Conservation (phyloP, 2,888 invertebrate species). For the Zygothrica quintamaculata region DNA sequence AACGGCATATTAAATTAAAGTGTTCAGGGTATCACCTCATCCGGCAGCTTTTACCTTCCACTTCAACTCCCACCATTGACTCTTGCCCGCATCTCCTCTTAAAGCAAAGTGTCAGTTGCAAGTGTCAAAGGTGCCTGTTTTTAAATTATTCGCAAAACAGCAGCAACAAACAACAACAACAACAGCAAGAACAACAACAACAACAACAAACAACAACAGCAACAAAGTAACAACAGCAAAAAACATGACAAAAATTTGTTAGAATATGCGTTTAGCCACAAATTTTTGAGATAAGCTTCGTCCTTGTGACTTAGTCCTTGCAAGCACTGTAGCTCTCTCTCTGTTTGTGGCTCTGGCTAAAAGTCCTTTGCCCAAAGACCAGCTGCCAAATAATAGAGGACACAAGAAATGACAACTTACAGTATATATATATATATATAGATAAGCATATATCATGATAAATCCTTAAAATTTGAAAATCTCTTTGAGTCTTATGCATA, state of each 20-base stretch:
- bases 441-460: constrained; percentile 8
- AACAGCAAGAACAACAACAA: constrained; percentile 21
- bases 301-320: constrained; percentile 30
- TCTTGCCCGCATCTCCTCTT: not conserved
- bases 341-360: constrained; percentile 5
- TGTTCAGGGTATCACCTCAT: constrained; percentile 64
- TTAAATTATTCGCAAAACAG: constrained; percentile 67
- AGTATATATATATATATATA: not conserved
- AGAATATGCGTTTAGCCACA: constrained; percentile 76
- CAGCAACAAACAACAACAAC: constrained; percentile 15
- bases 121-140: constrained; percentile 80
- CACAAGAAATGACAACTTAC: constrained; percentile 33
- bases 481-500: constrained; percentile 41
- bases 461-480: constrained; percentile 40
- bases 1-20: constrained; percentile 79
- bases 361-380: constrained; percentile 33
- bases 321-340: constrained; percentile 3
- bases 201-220: constrained; percentile 18
- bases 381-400: constrained; percentile 67
- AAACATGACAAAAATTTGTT: constrained; percentile 69
- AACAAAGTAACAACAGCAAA: constrained; percentile 28
- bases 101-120: constrained; percentile 73
- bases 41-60: constrained; percentile 15
- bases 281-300: constrained; percentile 60
- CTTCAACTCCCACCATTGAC: not conserved